A percentile compares a stretch with the other conserved stretches of the same genome.
Evolutionary conservation across 2,888 invertebrate genomes (phyloP).

Genomic region (Sarcophaga rosellei): DNA sequence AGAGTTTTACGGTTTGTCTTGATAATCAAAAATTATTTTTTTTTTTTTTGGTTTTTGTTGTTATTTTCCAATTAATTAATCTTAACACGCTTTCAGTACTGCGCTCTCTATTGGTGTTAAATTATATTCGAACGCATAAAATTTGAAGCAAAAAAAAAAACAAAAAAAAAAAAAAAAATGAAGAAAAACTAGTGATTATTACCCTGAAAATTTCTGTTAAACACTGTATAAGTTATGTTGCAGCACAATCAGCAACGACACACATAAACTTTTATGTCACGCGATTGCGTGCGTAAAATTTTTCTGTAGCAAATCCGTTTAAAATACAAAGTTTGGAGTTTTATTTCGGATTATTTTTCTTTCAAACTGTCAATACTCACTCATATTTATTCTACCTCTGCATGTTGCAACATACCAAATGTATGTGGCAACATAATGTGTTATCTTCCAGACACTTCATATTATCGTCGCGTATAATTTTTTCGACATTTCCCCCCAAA

Average conservation of each 20-base stretch:
- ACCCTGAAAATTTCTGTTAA: constrained; percentile 20
- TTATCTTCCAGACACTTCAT: constrained; percentile 57
- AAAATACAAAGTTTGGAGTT: constrained; percentile 22
- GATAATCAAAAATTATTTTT: background rate
- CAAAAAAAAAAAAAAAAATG: background rate
- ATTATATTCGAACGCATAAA: background rate
- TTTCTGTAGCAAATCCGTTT: constrained; percentile 43
- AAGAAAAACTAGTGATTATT: constrained; percentile 11
- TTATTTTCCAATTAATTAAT: constrained; percentile 53
- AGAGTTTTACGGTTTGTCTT: background rate
- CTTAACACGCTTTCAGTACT: constrained; percentile 57
- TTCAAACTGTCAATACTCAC: constrained; percentile 35
- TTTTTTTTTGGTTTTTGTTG: constrained; percentile 18
- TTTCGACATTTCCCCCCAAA: constrained; percentile 35
- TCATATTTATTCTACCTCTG: constrained; percentile 13
- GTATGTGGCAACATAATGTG: constrained; percentile 12
- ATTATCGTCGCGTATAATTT: constrained; percentile 40
- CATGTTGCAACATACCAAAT: constrained; percentile 17
- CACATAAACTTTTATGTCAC: constrained; percentile 33
- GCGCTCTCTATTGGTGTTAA: background rate
- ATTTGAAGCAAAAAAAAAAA: too few relatives aligned
- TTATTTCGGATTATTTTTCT: constrained; percentile 23
- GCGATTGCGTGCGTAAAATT: constrained; percentile 54
- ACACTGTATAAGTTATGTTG: constrained; percentile 1
- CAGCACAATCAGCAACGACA: background rate